Evolutionary conservation across 2,113 vertebrate genomes (phyloP).

Genomic region (Rafetus swinhoei): DNA sequence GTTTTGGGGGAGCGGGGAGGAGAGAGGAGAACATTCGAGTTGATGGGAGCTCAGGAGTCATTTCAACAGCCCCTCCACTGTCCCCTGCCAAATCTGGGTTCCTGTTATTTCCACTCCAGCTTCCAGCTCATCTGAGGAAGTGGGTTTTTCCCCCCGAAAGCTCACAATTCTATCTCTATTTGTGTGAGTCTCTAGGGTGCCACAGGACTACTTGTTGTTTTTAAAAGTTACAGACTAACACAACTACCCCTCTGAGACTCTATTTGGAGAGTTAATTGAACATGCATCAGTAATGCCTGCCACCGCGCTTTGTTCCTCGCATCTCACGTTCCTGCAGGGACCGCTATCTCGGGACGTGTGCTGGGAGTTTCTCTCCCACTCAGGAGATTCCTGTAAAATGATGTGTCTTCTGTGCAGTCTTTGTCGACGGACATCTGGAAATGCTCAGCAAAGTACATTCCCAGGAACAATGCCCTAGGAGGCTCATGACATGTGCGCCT

Average conservation of each 20-base stretch:
- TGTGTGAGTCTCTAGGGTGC: too few relatives aligned
- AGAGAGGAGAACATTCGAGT: not conserved
- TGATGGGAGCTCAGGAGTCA: not conserved
- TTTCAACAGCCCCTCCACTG: not conserved
- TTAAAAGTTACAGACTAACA: too few relatives aligned
- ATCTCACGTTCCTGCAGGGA: not conserved
- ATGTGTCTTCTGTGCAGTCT: not conserved
- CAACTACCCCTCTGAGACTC: not conserved
- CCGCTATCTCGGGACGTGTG: not conserved
- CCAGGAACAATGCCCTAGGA: not conserved
- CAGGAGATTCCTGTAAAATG: not conserved
- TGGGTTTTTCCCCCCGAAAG: too few relatives aligned
- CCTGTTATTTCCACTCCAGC: too few relatives aligned
- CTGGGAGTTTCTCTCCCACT: not conserved
- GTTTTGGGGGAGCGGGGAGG: not conserved
- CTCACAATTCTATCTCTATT: too few relatives aligned
- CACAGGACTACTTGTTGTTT: too few relatives aligned
- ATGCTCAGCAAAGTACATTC: not conserved
- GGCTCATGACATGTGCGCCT: not conserved
- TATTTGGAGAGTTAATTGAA: not conserved
- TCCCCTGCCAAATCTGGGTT: not conserved
- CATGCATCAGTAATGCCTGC: not conserved
- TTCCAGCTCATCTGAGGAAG: too few relatives aligned
- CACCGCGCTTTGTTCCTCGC: not conserved
- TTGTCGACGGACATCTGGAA: conserved; percentile 5